A percentile compares a stretch with the other conserved stretches of the same genome.
These are phyloP conservation scores for Prionace glauca DNA, from an alignment of 2,797 vertebrate genomes.

Conservation along the genomic window DNA sequence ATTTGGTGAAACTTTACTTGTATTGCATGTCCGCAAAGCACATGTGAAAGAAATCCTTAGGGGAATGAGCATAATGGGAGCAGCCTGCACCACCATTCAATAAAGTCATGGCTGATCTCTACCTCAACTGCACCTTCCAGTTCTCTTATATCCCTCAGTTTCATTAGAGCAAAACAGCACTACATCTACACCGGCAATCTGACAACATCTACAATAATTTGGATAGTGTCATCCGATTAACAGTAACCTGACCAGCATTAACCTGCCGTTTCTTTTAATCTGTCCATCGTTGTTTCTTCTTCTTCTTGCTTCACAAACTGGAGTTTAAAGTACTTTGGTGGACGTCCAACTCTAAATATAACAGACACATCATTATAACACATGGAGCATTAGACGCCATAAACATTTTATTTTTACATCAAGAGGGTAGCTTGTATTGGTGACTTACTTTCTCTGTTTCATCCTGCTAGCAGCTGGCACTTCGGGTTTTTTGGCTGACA, in stretches of 20 bases:
- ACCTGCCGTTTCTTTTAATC: not conserved
- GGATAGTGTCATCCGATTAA: not conserved
- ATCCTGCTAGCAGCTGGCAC: not conserved
- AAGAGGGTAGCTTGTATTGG: not conserved
- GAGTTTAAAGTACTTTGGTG: slow-evolving; percentile 11
- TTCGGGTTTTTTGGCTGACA: not conserved
- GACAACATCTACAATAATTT: not conserved
- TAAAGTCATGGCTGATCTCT: not conserved
- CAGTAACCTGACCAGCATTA: not conserved
- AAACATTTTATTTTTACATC: not conserved
- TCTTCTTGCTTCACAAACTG: slow-evolving; percentile 10
- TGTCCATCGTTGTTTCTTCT: not conserved
- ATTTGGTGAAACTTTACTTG: not conserved
- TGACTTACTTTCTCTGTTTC: not conserved
- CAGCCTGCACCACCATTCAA: not conserved
- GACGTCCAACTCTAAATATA: not conserved
- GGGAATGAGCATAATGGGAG: no score
- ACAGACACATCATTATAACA: not conserved
- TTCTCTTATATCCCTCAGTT: not conserved
- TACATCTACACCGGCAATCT: not conserved
- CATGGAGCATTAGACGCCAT: not conserved
- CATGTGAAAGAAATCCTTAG: not conserved
- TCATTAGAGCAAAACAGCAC: not conserved
- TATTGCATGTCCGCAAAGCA: not conserved
- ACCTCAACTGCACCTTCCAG: not conserved